These are phyloP conservation scores for Hypercompe scribonia DNA, from an alignment of 2,888 invertebrate genomes.

Conservation along the genomic window DNA sequence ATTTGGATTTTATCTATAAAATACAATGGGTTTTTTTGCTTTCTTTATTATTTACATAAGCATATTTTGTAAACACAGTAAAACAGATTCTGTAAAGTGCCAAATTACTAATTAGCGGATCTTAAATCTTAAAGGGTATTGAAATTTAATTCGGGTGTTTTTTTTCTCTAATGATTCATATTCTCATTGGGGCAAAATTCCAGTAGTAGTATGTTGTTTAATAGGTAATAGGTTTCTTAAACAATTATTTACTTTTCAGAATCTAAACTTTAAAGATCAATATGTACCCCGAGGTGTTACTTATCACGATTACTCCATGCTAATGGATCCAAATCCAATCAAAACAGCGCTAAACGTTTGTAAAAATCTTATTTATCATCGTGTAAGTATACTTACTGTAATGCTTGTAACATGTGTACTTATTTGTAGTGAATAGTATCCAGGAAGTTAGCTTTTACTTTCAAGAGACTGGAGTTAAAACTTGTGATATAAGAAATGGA, in stretches of 20 bases:
- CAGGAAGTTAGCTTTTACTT: not conserved
- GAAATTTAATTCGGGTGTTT: too few species aligned
- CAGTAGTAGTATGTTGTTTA: not conserved
- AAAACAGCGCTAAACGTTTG: slow-evolving; percentile 97
- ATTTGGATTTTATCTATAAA: too few species aligned
- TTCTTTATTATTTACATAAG: too few species aligned
- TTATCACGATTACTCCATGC: slow-evolving; percentile 95
- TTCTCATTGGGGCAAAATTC: not conserved
- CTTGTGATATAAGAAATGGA: not conserved
- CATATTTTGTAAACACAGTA: too few species aligned
- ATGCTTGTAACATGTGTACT: not conserved
- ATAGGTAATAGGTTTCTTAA: not conserved
- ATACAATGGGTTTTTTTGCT: too few species aligned
- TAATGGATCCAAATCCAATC: slow-evolving; percentile 98
- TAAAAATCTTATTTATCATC: slow-evolving; percentile 94
- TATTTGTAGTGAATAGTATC: not conserved
- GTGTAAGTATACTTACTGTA: slow-evolving; percentile 85
- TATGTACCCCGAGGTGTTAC: slow-evolving; percentile 94
- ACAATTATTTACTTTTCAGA: slow-evolving; percentile 83
- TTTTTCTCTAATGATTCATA: not conserved
- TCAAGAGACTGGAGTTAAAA: not conserved
- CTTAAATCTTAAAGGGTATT: too few species aligned
- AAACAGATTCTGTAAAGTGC: too few species aligned
- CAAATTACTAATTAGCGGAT: too few species aligned
- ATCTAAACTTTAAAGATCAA: slow-evolving; percentile 93